Conservation (phyloP, 2,797 vertebrate genomes). For the Melanotaenia pygmaea region DNA sequence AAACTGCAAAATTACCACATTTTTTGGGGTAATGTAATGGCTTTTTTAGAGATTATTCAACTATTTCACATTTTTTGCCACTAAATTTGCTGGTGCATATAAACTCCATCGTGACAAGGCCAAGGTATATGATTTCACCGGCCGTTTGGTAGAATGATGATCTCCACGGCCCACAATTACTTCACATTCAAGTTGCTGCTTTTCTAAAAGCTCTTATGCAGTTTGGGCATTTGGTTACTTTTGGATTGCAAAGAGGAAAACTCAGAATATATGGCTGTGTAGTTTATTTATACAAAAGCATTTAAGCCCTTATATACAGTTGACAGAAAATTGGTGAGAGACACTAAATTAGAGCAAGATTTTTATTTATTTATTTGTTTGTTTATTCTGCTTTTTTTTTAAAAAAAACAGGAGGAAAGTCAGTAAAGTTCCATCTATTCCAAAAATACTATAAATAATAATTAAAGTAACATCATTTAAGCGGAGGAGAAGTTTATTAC, state of each 20-base stretch:
- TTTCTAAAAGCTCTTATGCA: slow-evolving; percentile 7
- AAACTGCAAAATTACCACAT: neutral
- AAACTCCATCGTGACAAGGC: slow-evolving; percentile 15
- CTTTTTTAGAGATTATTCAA: neutral
- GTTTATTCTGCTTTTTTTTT: neutral
- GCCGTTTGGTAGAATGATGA: slow-evolving; percentile 62
- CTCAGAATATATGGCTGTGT: neutral
- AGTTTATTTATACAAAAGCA: neutral
- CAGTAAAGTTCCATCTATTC: no score
- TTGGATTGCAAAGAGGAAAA: slow-evolving; percentile 6
- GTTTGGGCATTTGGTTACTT: slow-evolving; percentile 11
- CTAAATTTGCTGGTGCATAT: slow-evolving; percentile 9
- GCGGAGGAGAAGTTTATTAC: neutral
- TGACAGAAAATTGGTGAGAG: neutral
- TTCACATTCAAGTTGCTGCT: slow-evolving; percentile 30
- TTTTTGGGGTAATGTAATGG: neutral
- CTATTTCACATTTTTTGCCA: neutral
- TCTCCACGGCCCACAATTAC: slow-evolving; percentile 44
- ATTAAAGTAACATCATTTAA: neutral
- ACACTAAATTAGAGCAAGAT: neutral
- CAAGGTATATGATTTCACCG: slow-evolving; percentile 32
- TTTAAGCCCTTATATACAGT: neutral
- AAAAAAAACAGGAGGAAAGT: no score
- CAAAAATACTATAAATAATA: neutral
- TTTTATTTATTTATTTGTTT: neutral